Evolutionary conservation across 23 tunicate genomes (phyloP), one percentile per base, ranked within the genome.

Genomic region (Styela plicata): DNA sequence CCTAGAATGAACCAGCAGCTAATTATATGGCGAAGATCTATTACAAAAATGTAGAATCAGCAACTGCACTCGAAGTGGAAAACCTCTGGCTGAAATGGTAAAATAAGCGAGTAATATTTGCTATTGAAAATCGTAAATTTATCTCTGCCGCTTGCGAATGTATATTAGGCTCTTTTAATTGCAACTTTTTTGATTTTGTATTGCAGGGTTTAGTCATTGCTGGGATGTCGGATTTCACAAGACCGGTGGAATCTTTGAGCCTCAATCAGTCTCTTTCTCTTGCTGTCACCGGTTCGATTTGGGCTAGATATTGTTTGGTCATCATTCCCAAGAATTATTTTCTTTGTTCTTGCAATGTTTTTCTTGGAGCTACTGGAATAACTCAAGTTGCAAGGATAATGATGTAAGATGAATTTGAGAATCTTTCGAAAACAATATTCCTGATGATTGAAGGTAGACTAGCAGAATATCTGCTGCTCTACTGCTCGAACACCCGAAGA

Each of bases 181-280:
- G 32, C 24, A 69, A 22, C n/a, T 27, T 22, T 24, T 24, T 69
- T 0, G 24, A 25, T 1, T 31, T n/a, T 0, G 18, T 13, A 32
- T 80, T 74, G 68, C 69, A 93, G 98, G 98, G 98, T 36, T 80
- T 93, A 34, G 98, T 93, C 21, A 89, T 93, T 85, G 93, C 98
- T 69, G 98, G 98, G 18, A 82, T 85, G 85, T 88, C 98, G 10
- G 98, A 93, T 69, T 82, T 93, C 34, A 83, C 98, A 24, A 83
- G 98, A 23, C 98, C 98, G 18, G 98, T 76, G 18, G 93, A 88
- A 36, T 69, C 73, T 22, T 75, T 93, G 20, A 93, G 98, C 76
- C 76, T 93, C 2, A 93, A 93, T 52, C 98, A 93, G 78, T 93
- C 98, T 26, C 76, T 88, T 1, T 93, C 98, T 21, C 74, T 93